Evolutionary conservation across 2,888 invertebrate genomes (phyloP).

Genomic region (Hypselothyrea guttata): DNA sequence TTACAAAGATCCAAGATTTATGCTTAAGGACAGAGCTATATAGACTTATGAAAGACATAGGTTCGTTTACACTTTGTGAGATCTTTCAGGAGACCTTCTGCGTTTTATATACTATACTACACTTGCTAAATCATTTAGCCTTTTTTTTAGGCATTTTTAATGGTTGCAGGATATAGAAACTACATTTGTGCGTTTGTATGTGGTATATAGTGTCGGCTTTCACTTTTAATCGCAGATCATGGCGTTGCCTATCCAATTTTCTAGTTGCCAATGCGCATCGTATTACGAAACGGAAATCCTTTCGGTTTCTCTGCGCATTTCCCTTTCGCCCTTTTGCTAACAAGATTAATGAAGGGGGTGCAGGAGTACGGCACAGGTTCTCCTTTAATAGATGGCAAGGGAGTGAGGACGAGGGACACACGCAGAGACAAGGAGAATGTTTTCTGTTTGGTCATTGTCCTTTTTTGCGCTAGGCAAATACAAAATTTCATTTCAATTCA

Average conservation of each 20-base stretch:
- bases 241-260: slow-evolving; percentile 49
- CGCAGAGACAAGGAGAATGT: slow-evolving; percentile 35
- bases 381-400: too few relatives aligned
- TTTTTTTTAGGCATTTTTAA: too few relatives aligned
- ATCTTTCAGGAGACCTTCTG: too few relatives aligned
- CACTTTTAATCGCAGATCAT: slow-evolving; percentile 57
- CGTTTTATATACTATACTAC: too few relatives aligned
- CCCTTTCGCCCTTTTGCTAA: slow-evolving; percentile 53
- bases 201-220: slow-evolving; percentile 53
- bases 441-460: slow-evolving; percentile 74
- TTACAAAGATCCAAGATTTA: too few relatives aligned
- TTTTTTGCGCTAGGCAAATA: slow-evolving; percentile 76
- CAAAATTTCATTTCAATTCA: slow-evolving; percentile 19
- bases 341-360: slow-evolving; percentile 76
- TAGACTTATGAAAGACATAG: too few relatives aligned
- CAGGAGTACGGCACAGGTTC: slow-evolving; percentile 55
- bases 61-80: too few relatives aligned
- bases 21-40: too few relatives aligned
- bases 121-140: too few relatives aligned
- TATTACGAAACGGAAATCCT: slow-evolving; percentile 78
- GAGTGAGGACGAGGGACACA: too few relatives aligned
- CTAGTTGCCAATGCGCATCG: slow-evolving; percentile 45
- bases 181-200: background rate
- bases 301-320: slow-evolving; percentile 72
- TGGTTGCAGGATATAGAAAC: too few relatives aligned